A percentile compares a stretch with the other conserved stretches of the same genome.
These are phyloP conservation scores for Hydrotaea cyrtoneurina DNA, from an alignment of 2,888 invertebrate species.

Conservation along the genomic window DNA sequence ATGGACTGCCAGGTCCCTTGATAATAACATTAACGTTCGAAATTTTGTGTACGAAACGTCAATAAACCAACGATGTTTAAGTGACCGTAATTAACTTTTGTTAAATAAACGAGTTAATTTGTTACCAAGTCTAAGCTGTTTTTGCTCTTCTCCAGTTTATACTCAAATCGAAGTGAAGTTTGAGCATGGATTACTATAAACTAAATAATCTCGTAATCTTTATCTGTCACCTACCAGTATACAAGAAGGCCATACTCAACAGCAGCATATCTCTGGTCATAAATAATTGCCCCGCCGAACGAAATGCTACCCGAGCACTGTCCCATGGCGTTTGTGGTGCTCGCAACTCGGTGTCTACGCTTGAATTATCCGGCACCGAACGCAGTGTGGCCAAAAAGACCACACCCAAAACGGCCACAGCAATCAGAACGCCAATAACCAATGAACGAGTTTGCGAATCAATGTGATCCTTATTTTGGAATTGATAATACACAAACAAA, in stretches of 20 bases:
- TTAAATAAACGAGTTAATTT: too few relatives aligned
- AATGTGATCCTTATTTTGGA: conserved; percentile 90
- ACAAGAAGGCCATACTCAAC: conserved; percentile 92
- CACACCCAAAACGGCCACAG: conserved; percentile 87
- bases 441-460: conserved; percentile 86
- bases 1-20: too few relatives aligned
- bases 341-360: conserved; percentile 75
- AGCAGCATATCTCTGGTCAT: conserved; percentile 91
- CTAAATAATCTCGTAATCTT: neutral
- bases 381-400: conserved; percentile 85
- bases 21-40: too few relatives aligned
- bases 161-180: too few relatives aligned
- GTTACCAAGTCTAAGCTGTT: too few relatives aligned
- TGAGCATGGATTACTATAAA: too few relatives aligned
- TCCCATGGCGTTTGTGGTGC: conserved; percentile 79
- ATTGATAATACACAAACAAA: conserved; percentile 94
- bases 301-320: conserved; percentile 84
- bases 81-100: too few relatives aligned
- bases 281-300: conserved; percentile 89
- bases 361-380: conserved; percentile 81
- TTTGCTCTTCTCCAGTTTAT: too few relatives aligned
- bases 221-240: conserved; percentile 87
- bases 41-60: too few relatives aligned
- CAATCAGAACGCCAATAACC: conserved; percentile 91
- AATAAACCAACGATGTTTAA: too few relatives aligned